Percentiles rank a stretch among this genome's conserved stretches.
Evolutionary conservation across 2,113 vertebrate genomes (phyloP).

Genomic region (Narcine bancroftii): DNA sequence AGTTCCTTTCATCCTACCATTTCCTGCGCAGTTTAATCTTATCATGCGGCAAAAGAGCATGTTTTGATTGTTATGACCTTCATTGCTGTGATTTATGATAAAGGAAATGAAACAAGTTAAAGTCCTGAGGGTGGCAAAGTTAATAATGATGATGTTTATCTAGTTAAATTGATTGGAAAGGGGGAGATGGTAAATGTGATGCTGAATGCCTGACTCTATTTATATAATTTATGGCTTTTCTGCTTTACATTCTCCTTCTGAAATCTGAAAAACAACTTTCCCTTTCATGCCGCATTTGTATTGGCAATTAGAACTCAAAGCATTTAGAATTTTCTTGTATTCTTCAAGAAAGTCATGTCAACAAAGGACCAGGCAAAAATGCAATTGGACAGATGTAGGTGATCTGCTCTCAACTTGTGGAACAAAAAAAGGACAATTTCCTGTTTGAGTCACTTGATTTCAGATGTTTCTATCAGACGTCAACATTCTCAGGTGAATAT

Average conservation of each 20-base stretch:
- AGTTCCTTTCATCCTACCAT: neutral
- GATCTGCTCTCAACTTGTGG: neutral
- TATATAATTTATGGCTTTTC: neutral
- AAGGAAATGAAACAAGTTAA: slow-evolving; percentile 22
- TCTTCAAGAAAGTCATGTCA: neutral
- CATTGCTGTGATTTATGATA: slow-evolving; percentile 9
- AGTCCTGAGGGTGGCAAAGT: neutral
- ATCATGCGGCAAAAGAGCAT: neutral
- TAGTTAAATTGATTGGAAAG: slow-evolving; percentile 12
- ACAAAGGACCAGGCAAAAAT: neutral
- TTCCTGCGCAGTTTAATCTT: slow-evolving; percentile 18
- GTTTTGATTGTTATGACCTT: slow-evolving; percentile 24
- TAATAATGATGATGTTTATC: slow-evolving; percentile 24
- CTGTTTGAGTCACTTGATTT: neutral
- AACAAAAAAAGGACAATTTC: neutral
- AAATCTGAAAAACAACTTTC: neutral
- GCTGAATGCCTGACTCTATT: neutral
- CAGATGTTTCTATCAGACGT: neutral
- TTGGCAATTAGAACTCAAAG: neutral
- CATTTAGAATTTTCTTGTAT: neutral
- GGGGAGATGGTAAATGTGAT: slow-evolving; percentile 10
- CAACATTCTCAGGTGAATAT: neutral
- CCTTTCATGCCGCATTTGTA: neutral
- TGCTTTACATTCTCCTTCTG: neutral
- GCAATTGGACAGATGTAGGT: neutral